Base-by-base conservation (phyloP, 2,888 invertebrate species). In the Fabriciana adippe region DNA sequence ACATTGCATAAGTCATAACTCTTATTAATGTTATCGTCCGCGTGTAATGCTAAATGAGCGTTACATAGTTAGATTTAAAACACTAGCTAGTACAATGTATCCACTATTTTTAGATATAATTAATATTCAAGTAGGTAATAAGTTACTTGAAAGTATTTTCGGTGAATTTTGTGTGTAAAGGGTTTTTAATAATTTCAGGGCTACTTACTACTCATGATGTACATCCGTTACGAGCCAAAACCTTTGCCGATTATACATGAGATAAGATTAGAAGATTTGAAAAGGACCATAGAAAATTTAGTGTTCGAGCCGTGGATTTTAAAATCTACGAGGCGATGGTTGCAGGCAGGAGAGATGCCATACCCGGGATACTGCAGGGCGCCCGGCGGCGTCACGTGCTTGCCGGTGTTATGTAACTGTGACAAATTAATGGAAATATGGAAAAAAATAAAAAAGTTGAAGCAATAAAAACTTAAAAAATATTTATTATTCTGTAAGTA, bases 321-420 rank as follows among this genome's bases (percentile, higher is more conserved):
- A 6, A 68, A 70, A 62, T 63, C 69, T 47, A 76, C 80, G 3
- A 81, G 92, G 64, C 75, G 87, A 74, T 90, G 87, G 87, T 69
- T 90, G 4, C 84, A 79, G 47, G 73, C 65, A 15, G 79, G 79
- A 2, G 90, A 90, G 76, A 75, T 81, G 0, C 92, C 92, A 0
- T 92, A 80, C 64, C 92, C 92, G 1, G 92, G 92, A 0, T 92
- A 90, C 72, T 92, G 92, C 61, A 78, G 90, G 35, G 79, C 84
- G 0, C 91, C 91, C 0, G 90, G 86, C 3, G 83, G 82, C 35
- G 73, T 60, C 0, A 51, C 56, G 2, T 92, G 92, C 57, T 6
- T 82, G 2, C 85, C 87, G 6, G 45, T 78, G 0, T 74, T 92
- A 0, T 92, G 92, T 60, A 85, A 92, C 70, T 92, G 92, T 67